A percentile compares a stretch with the other conserved stretches of the same genome.
phyloP scores from a whole-genome alignment of 2,113 vertebrate species.

The Maylandia zebra region DNA sequence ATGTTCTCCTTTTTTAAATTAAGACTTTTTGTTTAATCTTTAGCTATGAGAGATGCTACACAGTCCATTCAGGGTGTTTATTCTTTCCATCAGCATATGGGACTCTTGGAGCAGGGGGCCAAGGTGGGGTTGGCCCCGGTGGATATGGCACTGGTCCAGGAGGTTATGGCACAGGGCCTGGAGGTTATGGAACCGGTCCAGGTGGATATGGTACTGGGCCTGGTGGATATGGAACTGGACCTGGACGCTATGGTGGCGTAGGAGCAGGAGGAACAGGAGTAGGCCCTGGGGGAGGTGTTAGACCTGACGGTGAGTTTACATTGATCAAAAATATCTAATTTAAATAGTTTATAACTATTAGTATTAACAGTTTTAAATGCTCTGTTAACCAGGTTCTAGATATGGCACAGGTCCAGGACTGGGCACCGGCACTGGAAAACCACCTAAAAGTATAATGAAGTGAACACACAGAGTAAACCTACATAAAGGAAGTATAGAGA shows the following conservation, averaged over 20 bases:
- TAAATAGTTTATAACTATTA: background rate
- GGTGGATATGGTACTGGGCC: constrained; percentile 29
- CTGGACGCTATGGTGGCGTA: background rate
- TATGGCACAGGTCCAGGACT: constrained; percentile 29
- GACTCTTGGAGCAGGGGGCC: constrained; percentile 27
- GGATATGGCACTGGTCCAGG: constrained; percentile 32
- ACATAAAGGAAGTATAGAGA: background rate
- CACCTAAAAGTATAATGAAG: constrained; percentile 48
- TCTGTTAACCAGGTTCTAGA: constrained; percentile 32
- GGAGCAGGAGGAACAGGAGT: background rate
- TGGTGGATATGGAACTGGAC: constrained; percentile 28
- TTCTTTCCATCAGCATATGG: constrained; percentile 47
- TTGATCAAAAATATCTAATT: background rate
- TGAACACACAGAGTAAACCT: background rate
- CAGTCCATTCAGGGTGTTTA: background rate
- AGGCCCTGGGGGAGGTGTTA: constrained; percentile 29
- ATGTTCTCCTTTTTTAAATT: background rate
- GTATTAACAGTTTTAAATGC: background rate
- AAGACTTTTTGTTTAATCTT: background rate
- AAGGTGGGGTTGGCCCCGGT: constrained; percentile 6
- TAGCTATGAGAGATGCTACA: background rate
- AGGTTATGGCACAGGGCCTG: constrained; percentile 18
- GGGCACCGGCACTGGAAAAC: constrained; percentile 34
- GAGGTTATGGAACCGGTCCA: constrained; percentile 20
- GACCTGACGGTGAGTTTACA: constrained; percentile 29